These are phyloP conservation scores for Polyploca ridens DNA, from an alignment of 2,888 invertebrate species.

Conservation along the genomic window DNA sequence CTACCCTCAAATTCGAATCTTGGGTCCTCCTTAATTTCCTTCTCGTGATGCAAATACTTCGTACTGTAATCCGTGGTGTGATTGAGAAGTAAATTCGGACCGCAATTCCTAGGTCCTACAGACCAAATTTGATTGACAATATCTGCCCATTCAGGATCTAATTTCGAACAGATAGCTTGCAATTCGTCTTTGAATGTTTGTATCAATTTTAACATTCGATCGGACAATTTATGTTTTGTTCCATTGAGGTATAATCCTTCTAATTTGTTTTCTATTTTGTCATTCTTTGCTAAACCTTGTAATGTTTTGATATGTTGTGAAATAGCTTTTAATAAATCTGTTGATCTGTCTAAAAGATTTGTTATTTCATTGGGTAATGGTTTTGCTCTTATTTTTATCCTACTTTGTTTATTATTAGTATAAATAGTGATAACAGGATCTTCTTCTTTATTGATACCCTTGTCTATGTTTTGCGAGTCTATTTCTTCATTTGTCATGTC, in stretches of 20 bases:
- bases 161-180: constrained; percentile 83
- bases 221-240: constrained; percentile 61
- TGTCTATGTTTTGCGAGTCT: constrained; percentile 83
- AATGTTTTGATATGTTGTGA: constrained; percentile 76
- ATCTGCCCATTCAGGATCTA: constrained; percentile 81
- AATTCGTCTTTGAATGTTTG: constrained; percentile 84
- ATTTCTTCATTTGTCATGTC: constrained; percentile 95
- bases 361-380: constrained; percentile 91
- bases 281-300: constrained; percentile 69
- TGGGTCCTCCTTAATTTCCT: constrained; percentile 76
- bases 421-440: constrained; percentile 84
- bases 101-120: constrained; percentile 95
- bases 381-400: constrained; percentile 89
- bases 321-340: constrained; percentile 88
- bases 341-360: constrained; percentile 88
- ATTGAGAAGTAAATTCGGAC: constrained; percentile 95
- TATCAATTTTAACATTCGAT: constrained; percentile 74
- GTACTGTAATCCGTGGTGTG: constrained; percentile 86
- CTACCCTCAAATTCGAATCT: constrained; percentile 89
- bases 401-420: constrained; percentile 89
- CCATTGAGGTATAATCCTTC: constrained; percentile 58
- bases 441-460: constrained; percentile 70
- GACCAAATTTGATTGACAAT: constrained; percentile 92
- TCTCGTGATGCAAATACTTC: constrained; percentile 69
- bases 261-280: constrained; percentile 61